Base-by-base conservation (phyloP, 2,888 invertebrate species). In the Ischnura elegans region DNA sequence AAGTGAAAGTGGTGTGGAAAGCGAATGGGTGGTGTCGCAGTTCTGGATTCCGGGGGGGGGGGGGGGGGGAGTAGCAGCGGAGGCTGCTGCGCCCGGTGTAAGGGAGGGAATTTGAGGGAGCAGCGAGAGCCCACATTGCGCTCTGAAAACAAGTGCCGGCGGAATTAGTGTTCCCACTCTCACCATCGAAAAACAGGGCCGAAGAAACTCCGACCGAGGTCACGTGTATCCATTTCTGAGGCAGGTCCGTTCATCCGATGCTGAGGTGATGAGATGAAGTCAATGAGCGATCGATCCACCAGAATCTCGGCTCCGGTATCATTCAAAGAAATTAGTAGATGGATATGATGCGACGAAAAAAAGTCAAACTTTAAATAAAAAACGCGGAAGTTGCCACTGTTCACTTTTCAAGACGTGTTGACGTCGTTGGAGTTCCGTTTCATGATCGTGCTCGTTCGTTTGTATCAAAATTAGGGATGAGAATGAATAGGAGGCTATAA, bases 1-100 rank as follows among this genome's bases (percentile, higher is more conserved):
- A 76, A 76, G 76, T 76, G 76, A 76, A 76, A 76, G 76, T 76
- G 76, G 29, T 36, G 29, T 36, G 25, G 76, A 76, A 61, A 76
- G 76, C 61, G 76, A 36, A 61, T 21, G 8, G n/a, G 76, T 10
- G 76, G 76, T 36, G 51, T 51, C 19, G 51, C 16, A 51, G 51
- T 76, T 36, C 76, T 10, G 29, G 76, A 36, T 76, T 21, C 76
- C 76, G 36, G 5, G 10, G 51, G 13, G 61, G 61, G 25, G 10
- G 76, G 76, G 29, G 16, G 36, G 29, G 13, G 36, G 10, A 76
- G 36, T 76, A 36, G 76, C 29, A 36, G 76, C 3, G n/a, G 2
- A 61, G 25, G 21, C 61, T 61, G 13, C n/a, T n/a, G n/a, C n/a
- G n/a, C n/a, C n/a, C n/a, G n/a, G n/a, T n/a, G n/a, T n/a, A n/a